Conservation (phyloP, 1,140 invertebrate genomes). For the Heterodera carotae region DNA sequence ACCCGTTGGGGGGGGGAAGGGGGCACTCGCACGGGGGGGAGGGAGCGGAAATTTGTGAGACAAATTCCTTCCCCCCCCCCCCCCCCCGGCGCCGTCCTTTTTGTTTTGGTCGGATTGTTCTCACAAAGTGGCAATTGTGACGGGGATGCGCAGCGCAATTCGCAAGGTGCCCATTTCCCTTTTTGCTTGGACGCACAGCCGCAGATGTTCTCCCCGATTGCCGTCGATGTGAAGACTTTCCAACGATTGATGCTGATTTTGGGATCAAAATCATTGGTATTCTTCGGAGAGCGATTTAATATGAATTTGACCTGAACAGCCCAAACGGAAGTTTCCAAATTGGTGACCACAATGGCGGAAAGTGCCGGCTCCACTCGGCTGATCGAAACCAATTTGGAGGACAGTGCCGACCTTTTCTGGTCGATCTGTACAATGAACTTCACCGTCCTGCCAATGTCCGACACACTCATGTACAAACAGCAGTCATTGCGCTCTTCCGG, state of each 20-base stretch:
- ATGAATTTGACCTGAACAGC: conserved; percentile 54
- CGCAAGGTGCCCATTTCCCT: conserved; percentile 61
- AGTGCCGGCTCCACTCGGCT: conserved; percentile 39
- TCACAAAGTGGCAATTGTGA: conserved; percentile 57
- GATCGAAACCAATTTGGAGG: conserved; percentile 53
- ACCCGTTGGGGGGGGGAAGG: too few relatives aligned
- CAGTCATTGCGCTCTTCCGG: conserved; percentile 64
- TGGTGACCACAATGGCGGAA: conserved; percentile 47
- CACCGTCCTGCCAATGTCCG: conserved; percentile 43
- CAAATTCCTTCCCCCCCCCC: too few relatives aligned
- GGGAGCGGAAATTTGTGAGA: too few relatives aligned
- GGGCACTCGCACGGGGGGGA: too few relatives aligned
- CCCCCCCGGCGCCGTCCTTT: too few relatives aligned
- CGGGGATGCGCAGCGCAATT: conserved; percentile 58
- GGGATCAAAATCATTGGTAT: neutral
- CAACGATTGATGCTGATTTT: conserved; percentile 1
- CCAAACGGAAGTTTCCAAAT: conserved; percentile 56
- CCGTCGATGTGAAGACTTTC: neutral
- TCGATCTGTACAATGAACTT: conserved; percentile 50
- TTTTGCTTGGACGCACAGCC: conserved; percentile 55
- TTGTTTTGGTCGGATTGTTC: too few relatives aligned
- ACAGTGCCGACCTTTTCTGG: conserved; percentile 18
- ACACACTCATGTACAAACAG: conserved; percentile 52
- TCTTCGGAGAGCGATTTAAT: too few relatives aligned
- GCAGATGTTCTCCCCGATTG: conserved; percentile 43